Evolutionary conservation across 2,113 vertebrate species (phyloP).

Genomic region (Oryzias curvinotus): DNA sequence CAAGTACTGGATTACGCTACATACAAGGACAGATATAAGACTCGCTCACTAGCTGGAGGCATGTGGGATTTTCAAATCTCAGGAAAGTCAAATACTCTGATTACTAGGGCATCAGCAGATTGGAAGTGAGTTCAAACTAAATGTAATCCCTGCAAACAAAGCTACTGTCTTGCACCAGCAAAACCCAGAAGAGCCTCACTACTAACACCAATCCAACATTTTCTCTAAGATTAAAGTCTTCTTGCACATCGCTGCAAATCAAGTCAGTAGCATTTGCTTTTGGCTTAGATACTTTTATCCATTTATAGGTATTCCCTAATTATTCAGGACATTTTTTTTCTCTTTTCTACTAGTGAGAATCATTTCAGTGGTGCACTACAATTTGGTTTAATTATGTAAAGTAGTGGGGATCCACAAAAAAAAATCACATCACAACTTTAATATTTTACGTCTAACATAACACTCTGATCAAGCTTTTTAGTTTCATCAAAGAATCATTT

Average conservation of each 20-base stretch:
- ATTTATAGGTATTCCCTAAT: too few relatives aligned
- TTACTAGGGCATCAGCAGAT: conserved; percentile 28
- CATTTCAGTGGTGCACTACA: too few relatives aligned
- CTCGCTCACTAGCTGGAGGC: conserved; percentile 27
- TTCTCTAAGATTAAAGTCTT: conserved; percentile 14
- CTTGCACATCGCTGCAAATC: conserved; percentile 24
- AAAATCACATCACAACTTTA: too few relatives aligned
- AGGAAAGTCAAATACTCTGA: conserved; percentile 42
- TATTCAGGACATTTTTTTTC: too few relatives aligned
- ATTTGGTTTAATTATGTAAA: too few relatives aligned
- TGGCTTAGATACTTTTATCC: neutral
- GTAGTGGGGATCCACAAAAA: too few relatives aligned
- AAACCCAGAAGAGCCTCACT: conserved; percentile 24
- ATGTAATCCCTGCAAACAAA: conserved; percentile 27
- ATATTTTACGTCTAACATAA: too few relatives aligned
- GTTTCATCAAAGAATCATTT: too few relatives aligned
- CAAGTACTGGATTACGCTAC: conserved; percentile 49
- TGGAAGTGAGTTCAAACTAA: conserved; percentile 12
- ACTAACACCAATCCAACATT: conserved; percentile 17
- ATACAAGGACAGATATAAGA: conserved; percentile 43
- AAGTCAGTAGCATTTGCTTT: conserved; percentile 15
- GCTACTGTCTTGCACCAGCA: conserved; percentile 21
- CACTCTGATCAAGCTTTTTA: too few relatives aligned
- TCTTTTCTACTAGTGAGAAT: too few relatives aligned
- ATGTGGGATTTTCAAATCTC: conserved; percentile 41